Base-by-base conservation (phyloP, 1,140 invertebrate genomes). In the Drosophila lacertosa region DNA sequence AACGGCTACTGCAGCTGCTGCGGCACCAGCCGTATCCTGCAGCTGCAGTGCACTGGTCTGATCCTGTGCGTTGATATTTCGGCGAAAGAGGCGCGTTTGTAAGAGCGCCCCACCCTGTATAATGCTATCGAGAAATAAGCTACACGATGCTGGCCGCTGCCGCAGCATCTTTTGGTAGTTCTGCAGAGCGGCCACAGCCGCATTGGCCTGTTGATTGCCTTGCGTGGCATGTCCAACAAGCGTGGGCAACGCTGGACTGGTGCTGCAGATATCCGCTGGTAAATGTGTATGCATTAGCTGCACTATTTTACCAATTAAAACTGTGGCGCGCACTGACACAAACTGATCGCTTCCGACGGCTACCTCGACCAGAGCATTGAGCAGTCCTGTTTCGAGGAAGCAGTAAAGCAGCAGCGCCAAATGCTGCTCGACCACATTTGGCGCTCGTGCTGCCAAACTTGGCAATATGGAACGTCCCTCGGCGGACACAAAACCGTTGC, bases 401-500 rank as follows among this genome's bases (percentile, higher is more conserved):
- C 96, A 95, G 80, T 97, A 96, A 4, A 99, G 93, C 62, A 99
- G 91, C 13, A 99, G 91, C n/a, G 97, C 95, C 73, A 97, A 92
- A 92, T 99, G 98, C 90, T 98, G 96, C 90, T 98, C 96, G 42
- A 95, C 95, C 62, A 99, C 94, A 91, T 98, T 98, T 1, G 97
- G 95, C 65, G 97, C 97, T 53, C 94, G 94, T 29, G 95, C 94
- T 24, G 95, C 94, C 15, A 98, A 92, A 80, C 96, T 96, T 24
- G 97, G 97, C 88, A 98, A 91, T 65, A 98, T 94, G 15, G 93
- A 94, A 58, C 94, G 94, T 10, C 96, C 97, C 92, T 99, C 98
- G 32, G 95, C 95, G 4, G 96, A 96, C 0, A 99, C 95, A 91
- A 99, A 99, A 10, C 97, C 98, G 91, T 98, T 97, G 66, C 94